Evolutionary conservation across 2,888 invertebrate species (phyloP), one percentile per base, ranked within the genome.

Genomic region (Eilema depressum): DNA sequence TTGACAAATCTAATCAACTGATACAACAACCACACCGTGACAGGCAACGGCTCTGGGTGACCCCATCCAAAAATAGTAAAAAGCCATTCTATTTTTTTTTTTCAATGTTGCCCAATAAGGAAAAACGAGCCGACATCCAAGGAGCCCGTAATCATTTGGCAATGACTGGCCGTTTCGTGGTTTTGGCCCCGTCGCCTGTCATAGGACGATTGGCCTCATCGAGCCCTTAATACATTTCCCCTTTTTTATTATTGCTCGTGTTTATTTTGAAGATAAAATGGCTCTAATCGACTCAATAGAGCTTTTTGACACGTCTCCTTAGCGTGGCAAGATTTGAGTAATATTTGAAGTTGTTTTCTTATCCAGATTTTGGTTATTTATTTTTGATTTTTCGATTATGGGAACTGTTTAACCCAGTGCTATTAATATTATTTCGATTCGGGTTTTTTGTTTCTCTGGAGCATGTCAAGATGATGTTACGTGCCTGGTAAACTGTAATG

Each of bases 181-280:
- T 83, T 93, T 91, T 91, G 89, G 86, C 82, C 81, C 75, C 91
- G 87, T 93, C 93, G 92, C 93, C 92, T 93, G 92, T 93, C 93
- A 93, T 88, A 91, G 86, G 84, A 85, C 82, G 85, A 88, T 89
- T 87, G 89, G 88, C 89, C 85, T 91, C 89, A 90, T 90, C 89
- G 77, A 84, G 82, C 71, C 81, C 75, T 61, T 83, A 81, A 83
- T 86, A 86, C 84, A 80, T 83, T 79, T 82, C 84, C 88, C 84
- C 83, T 87, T 87, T 83, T 84, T 85, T 86, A 88, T 88, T 87
- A 86, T 87, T 83, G 81, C 85, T 83, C 77, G 82, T 91, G 89
- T 93, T 93, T 91, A 91, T 92, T 91, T 90, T 91, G 75, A 76
- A 74, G 73, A 84, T 88, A 88, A 89, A 90, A 75, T 89, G 76